These are phyloP conservation scores for Luperina testacea DNA, from an alignment of 2,888 invertebrate genomes.

Conservation along the genomic window DNA sequence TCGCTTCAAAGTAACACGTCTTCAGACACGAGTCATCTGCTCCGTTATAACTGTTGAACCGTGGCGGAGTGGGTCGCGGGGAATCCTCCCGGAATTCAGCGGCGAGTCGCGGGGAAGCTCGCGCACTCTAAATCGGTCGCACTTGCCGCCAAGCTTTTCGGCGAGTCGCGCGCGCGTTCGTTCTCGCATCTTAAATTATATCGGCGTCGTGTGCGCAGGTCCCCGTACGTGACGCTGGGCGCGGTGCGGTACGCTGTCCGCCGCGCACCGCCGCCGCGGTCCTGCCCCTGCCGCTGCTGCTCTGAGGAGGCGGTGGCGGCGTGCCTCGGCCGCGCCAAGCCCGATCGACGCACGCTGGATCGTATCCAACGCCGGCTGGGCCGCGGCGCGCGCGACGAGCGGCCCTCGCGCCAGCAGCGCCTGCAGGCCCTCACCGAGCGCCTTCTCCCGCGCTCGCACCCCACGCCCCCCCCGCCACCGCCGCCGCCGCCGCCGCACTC, in stretches of 20 bases:
- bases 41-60: slow-evolving; percentile 81
- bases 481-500: slow-evolving; percentile 85
- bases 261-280: slow-evolving; percentile 91
- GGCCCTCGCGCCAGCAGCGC: slow-evolving; percentile 91
- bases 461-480: slow-evolving; percentile 79
- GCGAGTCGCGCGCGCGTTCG: slow-evolving; percentile 80
- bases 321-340: slow-evolving; percentile 88
- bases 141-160: slow-evolving; percentile 85
- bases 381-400: slow-evolving; percentile 88
- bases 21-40: slow-evolving; percentile 78
- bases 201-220: slow-evolving; percentile 83
- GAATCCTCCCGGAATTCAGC: slow-evolving; percentile 88
- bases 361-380: slow-evolving; percentile 95
- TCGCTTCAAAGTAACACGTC: slow-evolving; percentile 73
- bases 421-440: slow-evolving; percentile 95
- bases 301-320: slow-evolving; percentile 89
- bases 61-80: slow-evolving; percentile 85
- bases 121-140: slow-evolving; percentile 87
- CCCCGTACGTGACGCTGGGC: slow-evolving; percentile 92
- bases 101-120: slow-evolving; percentile 84
- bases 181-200: slow-evolving; percentile 72
- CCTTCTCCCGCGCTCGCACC: slow-evolving; percentile 91
- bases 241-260: slow-evolving; percentile 93
- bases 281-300: slow-evolving; percentile 90
- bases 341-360: slow-evolving; percentile 93